Conservation (phyloP, 2,888 invertebrate genomes). For the Caenorhabditis auriculariae region DNA sequence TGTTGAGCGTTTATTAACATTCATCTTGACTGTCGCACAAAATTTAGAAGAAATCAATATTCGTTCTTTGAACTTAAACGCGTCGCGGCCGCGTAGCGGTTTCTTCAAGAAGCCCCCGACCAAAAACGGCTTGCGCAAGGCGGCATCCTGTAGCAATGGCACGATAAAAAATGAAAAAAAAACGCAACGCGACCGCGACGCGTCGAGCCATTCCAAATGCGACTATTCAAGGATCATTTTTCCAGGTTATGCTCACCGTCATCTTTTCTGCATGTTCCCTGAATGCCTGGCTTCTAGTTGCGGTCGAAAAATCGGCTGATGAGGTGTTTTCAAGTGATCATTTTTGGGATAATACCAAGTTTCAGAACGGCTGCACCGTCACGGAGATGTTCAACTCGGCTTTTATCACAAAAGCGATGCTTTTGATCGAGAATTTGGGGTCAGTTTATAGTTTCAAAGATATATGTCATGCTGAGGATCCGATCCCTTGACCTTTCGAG, state of each 20-base stretch:
- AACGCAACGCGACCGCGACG: neutral
- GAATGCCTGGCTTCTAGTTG: constrained; percentile 35
- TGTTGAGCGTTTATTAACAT: no score
- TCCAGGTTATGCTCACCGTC: constrained; percentile 18
- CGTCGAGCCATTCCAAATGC: no score
- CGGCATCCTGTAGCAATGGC: no score
- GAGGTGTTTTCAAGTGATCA: neutral
- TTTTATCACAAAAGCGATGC: constrained; percentile 3
- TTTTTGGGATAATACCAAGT: neutral
- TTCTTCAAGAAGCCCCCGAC: no score
- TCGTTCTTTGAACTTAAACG: no score
- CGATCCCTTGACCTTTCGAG: no score
- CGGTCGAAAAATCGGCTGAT: constrained; percentile 12
- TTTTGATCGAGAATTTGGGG: constrained; percentile 10
- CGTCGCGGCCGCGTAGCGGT: no score
- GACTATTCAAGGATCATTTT: neutral
- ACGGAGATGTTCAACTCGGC: neutral
- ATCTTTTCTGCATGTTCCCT: constrained; percentile 20
- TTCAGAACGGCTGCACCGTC: constrained; percentile 10
- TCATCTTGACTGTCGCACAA: no score
- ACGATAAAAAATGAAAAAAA: no score
- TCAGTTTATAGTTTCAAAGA: constrained; percentile 2
- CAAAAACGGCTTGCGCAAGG: no score
- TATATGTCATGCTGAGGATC: no score
- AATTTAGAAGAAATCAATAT: no score